Conservation (phyloP, 1,140 invertebrate species). For the Leptestheria dahalacensis region DNA sequence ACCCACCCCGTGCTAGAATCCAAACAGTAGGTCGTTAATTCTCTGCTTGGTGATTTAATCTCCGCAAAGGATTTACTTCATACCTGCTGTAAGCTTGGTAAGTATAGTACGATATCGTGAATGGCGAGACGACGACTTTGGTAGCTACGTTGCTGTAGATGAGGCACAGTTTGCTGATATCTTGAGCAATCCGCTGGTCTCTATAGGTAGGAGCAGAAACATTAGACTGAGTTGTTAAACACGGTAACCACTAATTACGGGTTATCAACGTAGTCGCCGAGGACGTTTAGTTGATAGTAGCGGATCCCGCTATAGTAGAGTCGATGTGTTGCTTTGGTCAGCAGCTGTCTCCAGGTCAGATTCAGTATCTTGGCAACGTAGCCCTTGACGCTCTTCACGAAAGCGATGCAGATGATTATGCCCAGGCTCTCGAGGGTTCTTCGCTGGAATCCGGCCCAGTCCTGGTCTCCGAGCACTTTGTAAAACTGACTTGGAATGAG, state of each 20-base stretch:
- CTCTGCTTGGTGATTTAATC: not conserved
- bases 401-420: constrained; percentile 33
- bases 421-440: constrained; percentile 27
- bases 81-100: constrained; percentile 28
- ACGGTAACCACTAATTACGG: too few species aligned
- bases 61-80: not conserved
- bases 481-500: constrained; percentile 37
- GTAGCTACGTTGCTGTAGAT: constrained; percentile 33
- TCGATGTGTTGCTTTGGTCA: constrained; percentile 31
- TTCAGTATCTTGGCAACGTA: constrained; percentile 33
- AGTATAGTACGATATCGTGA: constrained; percentile 38
- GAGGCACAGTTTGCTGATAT: constrained; percentile 36
- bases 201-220: constrained; percentile 21
- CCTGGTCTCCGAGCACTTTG: constrained; percentile 33
- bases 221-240: constrained; percentile 16
- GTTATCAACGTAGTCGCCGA: constrained; percentile 35
- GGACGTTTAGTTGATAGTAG: constrained; percentile 36
- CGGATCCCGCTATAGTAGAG: constrained; percentile 33
- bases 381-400: constrained; percentile 31
- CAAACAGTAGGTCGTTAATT: not conserved
- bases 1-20: constrained; percentile 36
- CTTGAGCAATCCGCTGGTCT: constrained; percentile 42
- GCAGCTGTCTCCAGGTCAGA: constrained; percentile 31
- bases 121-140: constrained; percentile 36
- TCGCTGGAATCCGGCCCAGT: constrained; percentile 29